Evolutionary conservation across 2,888 invertebrate species (phyloP), one percentile per base, ranked within the genome.

Genomic region (Drosophila austrosaltans): DNA sequence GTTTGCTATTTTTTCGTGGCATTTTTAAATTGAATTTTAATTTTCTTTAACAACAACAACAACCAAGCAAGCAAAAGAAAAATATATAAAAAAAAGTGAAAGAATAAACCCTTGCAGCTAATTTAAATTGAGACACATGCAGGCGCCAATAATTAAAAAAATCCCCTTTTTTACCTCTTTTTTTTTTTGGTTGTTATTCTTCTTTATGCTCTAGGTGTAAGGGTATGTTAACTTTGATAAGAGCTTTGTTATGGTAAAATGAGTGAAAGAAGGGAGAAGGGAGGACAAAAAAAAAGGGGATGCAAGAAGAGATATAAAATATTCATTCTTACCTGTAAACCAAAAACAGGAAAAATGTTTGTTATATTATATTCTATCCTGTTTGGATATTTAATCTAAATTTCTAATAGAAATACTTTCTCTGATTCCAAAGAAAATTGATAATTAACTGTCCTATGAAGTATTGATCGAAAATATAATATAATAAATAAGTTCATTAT

Each of bases 111-210:
- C 76, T 63, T 70, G 75, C 75, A 88, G 85, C 81, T 78, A 85
- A 89, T 86, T 86, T 87, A 84, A 86, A 86, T 89, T 79, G 85
- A 85, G 87, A 82, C 86, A 89, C 86, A 87, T 87, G 86, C 87
- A 87, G 78, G 78, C 81, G 79, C 82, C 84, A 84, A 87, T 84
- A 84, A 84, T 82, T 88, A 84, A 89, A 84, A 84, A 83, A 77
- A 69, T 75, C 69, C 69, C 74, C 82, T 66, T 72, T 60, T 64
- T n/a, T 54, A 42, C 36, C n/a, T 42, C 53, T n/a, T 67, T 59
- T 48, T 44, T 44, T 60, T 30, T 30, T 57, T 62, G 64, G 39
- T 72, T 16, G 30, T 30, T 10, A 10, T 36, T 36, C 36, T 36
- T 8, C 36, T 10, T 2, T 1, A 48, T 22, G 48, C 4, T 10